These are phyloP conservation scores for Cygnus buccinator DNA, from an alignment of 2,113 vertebrate species.

Conservation along the genomic window DNA sequence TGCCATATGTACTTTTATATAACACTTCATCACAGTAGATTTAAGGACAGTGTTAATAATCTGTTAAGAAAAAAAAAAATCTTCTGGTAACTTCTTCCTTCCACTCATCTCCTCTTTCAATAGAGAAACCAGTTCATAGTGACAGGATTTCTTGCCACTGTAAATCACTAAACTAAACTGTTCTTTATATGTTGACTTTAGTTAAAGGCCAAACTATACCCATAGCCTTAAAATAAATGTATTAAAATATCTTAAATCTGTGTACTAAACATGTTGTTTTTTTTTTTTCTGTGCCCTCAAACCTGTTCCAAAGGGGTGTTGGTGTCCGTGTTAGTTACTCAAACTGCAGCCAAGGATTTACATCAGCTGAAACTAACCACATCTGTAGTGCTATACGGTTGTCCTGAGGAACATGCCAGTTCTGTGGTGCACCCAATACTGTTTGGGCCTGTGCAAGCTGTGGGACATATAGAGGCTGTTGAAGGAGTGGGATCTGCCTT, in stretches of 20 bases:
- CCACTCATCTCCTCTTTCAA: background rate
- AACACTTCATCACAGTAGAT: background rate
- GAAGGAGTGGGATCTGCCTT: slow-evolving; percentile 26
- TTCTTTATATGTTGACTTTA: background rate
- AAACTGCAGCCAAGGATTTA: background rate
- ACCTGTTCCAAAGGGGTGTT: background rate
- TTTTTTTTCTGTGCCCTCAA: background rate
- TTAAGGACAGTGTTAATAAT: background rate
- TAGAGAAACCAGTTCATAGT: background rate
- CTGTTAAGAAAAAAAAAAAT: background rate
- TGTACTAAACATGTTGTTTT: background rate
- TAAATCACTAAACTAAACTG: background rate
- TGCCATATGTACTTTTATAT: background rate
- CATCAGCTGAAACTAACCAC: background rate
- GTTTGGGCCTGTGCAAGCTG: background rate
- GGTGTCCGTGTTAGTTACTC: background rate
- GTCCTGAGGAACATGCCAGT: background rate
- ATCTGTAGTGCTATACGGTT: background rate
- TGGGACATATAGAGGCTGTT: background rate
- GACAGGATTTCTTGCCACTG: background rate
- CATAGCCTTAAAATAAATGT: background rate
- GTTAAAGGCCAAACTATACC: background rate
- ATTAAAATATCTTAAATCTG: background rate
- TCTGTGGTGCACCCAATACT: background rate
- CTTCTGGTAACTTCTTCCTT: background rate